These are phyloP conservation scores for Vulpes vulpes DNA, from an alignment of 2,113 vertebrate species.

Conservation along the genomic window DNA sequence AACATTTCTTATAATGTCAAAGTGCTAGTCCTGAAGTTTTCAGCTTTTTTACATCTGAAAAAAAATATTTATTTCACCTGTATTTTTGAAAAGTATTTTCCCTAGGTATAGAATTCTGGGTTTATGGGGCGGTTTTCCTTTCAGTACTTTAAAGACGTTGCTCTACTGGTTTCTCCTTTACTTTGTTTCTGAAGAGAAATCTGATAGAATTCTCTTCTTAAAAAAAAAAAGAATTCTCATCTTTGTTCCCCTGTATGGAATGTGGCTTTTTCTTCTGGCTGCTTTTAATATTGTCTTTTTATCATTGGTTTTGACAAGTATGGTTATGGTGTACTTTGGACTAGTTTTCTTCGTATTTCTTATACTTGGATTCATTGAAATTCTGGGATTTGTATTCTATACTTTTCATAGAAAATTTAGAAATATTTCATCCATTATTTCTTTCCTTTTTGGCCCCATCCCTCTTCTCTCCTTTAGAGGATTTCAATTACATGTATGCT, in stretches of 20 bases:
- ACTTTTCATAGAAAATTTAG: conserved; percentile 28
- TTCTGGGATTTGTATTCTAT: neutral
- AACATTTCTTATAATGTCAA: neutral
- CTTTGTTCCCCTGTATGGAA: neutral
- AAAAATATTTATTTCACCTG: neutral
- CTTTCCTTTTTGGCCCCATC: neutral
- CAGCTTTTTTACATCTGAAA: neutral
- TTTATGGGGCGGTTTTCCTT: neutral
- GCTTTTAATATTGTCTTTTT: conserved; percentile 18
- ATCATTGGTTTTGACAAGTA: neutral
- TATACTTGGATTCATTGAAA: neutral
- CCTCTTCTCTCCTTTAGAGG: neutral
- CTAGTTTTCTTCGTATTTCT: conserved; percentile 8
- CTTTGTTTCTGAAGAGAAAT: conserved; percentile 13
- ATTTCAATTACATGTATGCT: neutral
- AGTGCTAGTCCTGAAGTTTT: neutral
- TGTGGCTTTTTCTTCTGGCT: neutral
- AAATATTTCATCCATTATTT: neutral
- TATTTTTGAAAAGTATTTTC: neutral
- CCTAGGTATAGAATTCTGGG: neutral
- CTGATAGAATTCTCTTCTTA: neutral
- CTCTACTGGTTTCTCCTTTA: neutral
- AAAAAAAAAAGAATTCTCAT: neutral
- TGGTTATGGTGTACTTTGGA: neutral
- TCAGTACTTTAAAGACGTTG: neutral